Base-by-base conservation (phyloP, 2,797 vertebrate genomes). In the Hypotaenidia philippensis region DNA sequence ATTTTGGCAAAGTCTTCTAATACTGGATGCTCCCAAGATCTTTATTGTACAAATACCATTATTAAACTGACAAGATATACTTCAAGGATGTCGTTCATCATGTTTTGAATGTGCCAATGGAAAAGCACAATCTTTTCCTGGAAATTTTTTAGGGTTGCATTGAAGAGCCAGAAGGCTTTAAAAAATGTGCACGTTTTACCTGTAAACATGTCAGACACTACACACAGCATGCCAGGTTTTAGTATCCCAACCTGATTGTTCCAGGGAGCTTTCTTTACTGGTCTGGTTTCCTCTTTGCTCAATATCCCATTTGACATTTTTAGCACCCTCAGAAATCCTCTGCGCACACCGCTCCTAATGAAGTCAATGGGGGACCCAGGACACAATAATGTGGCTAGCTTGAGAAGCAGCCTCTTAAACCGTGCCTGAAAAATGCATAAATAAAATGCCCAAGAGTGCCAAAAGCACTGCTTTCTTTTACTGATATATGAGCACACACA, bases 271-370 rank as follows among this genome's bases (percentile, higher is more conserved):
- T 96, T 85, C 87, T 90, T 91, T 90, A 68, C 76, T 72, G 60
- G 26, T 13, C 22, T 69, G 40, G 8, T 72, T 93, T 74, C 56
- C 89, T 66, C 32, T 56, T 34, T 71, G 77, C 87, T 86, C 85
- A 60, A 23, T 78, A 78, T 16, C 32, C 38, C 5, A 0, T 83
- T 70, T 91, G 87, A 92, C 5, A 4, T 79, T 94, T 91, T 91
- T 78, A 96, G 76, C 61, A 88, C 65, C 14, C 45, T 78, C 79
- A 91, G 94, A 96, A 94, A 83, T 91, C 79, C 78, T 93, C 57
- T 23, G 64, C 80, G 81, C 63, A 16, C 32, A 1, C 10, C 2
- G 11, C 79, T 86, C 21, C 89, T 93, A 92, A 95, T 91, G 83
- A 96, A 93, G 76, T 63, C 84, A 53, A 0, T 47, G 72, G 57